phyloP scores from a whole-genome alignment of 2,113 vertebrate genomes.

The Neogale vison region DNA sequence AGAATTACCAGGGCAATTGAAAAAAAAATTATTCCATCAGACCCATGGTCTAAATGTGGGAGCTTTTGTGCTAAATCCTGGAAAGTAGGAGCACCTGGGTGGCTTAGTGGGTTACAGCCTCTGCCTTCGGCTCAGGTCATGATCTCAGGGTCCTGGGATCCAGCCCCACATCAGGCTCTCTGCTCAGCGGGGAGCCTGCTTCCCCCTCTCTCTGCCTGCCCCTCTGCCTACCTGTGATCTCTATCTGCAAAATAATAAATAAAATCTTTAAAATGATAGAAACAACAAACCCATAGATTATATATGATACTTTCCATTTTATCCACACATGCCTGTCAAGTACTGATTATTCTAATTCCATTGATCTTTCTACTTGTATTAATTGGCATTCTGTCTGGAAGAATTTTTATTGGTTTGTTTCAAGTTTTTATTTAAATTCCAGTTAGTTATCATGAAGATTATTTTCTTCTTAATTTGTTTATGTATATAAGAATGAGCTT shows the following conservation, averaged over 20 bases:
- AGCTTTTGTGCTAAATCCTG: background rate
- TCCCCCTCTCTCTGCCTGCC: no score
- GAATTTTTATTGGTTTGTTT: background rate
- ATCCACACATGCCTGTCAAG: background rate
- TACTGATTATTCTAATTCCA: background rate
- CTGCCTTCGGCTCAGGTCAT: no score
- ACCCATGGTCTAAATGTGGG: background rate
- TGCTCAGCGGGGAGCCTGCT: no score
- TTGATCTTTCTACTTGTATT: background rate
- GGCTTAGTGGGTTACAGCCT: no score
- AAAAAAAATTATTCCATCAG: background rate
- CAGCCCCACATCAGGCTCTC: no score
- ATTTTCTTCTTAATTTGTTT: background rate
- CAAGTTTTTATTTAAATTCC: background rate
- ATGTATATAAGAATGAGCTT: background rate
- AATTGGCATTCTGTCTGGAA: background rate
- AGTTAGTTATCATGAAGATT: background rate
- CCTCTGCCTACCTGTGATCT: no score
- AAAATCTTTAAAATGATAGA: background rate
- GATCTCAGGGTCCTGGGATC: no score
- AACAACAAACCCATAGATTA: background rate
- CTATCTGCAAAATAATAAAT: no score
- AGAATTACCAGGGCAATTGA: background rate
- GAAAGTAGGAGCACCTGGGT: background rate
- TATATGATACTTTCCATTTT: background rate